Percentiles rank a stretch among this genome's conserved stretches.
Conservation (phyloP, 2,113 vertebrate genomes). For the Steatornis caripensis region DNA sequence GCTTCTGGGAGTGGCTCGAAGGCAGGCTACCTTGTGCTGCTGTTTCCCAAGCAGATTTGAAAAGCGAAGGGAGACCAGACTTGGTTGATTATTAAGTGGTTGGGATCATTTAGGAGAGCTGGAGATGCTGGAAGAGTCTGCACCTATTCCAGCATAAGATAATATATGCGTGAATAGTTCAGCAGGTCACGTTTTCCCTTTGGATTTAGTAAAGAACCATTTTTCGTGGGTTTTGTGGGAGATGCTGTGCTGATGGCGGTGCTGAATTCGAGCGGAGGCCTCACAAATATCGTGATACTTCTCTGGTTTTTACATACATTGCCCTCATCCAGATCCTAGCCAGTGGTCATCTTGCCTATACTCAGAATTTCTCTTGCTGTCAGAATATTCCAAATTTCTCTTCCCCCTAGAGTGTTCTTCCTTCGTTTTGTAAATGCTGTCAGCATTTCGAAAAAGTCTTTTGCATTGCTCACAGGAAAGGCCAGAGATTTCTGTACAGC, state of each 20-base stretch:
- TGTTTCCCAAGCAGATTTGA: background rate
- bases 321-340: background rate
- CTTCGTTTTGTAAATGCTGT: background rate
- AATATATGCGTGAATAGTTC: background rate
- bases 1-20: background rate
- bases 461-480: background rate
- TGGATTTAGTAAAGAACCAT: background rate
- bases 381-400: background rate
- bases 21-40: background rate
- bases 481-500: background rate
- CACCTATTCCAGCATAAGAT: background rate
- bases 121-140: background rate
- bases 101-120: background rate
- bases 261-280: background rate
- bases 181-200: background rate
- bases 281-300: background rate
- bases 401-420: background rate
- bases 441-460: background rate
- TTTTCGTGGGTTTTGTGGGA: background rate
- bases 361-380: background rate
- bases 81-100: fast-evolving
- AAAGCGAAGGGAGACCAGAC: background rate
- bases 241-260: background rate
- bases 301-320: background rate
- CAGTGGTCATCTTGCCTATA: background rate